A percentile compares a stretch with the other conserved stretches of the same genome.
These are phyloP conservation scores for Propithecus perrieri DNA, from an alignment of 2,797 vertebrate species.

Conservation along the genomic window DNA sequence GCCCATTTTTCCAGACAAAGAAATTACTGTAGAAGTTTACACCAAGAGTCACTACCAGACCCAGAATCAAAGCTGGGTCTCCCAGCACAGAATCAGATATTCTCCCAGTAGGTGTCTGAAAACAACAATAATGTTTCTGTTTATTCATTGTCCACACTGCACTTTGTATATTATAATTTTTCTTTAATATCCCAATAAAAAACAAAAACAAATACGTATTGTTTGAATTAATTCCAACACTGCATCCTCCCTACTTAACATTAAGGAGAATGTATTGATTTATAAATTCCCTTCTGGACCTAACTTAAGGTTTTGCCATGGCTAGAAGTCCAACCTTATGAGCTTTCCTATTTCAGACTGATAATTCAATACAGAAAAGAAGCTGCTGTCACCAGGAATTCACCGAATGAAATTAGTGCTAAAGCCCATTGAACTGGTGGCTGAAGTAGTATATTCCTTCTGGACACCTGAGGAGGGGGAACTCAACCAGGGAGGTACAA, in stretches of 20 bases:
- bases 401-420: neutral
- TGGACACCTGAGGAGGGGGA: neutral
- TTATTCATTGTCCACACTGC: neutral
- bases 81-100: neutral
- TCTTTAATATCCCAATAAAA: neutral
- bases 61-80: neutral
- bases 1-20: neutral
- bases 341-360: neutral
- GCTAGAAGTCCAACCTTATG: neutral
- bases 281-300: neutral
- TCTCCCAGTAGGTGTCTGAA: neutral
- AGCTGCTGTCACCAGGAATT: neutral
- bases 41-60: neutral
- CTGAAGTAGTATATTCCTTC: neutral
- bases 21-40: neutral
- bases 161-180: constrained; percentile 2
- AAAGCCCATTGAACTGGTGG: neutral
- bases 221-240: neutral
- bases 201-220: neutral
- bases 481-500: neutral
- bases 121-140: neutral
- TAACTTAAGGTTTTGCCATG: neutral
- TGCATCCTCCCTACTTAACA: neutral
- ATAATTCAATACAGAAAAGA: neutral
- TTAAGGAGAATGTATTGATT: neutral